These are phyloP conservation scores for Portunus trituberculatus DNA, from an alignment of 1,140 invertebrate species.

Conservation along the genomic window DNA sequence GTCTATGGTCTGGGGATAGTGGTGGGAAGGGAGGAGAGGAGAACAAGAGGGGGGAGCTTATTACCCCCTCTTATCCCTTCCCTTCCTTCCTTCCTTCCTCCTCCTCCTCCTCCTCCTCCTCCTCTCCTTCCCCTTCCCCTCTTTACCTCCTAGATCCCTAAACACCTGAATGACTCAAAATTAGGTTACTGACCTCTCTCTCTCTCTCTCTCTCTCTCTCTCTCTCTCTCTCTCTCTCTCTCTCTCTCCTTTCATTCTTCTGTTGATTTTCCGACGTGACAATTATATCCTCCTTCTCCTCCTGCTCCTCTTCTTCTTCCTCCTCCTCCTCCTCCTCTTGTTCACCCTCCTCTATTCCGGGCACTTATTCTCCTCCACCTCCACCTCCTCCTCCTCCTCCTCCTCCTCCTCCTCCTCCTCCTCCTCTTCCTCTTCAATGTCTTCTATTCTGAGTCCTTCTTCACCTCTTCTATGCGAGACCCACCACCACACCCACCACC, in stretches of 20 bases:
- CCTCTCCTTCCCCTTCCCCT: background rate
- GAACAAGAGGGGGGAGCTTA: background rate
- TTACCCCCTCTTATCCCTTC: too few species aligned
- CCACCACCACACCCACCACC: too few species aligned
- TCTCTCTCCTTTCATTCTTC: background rate
- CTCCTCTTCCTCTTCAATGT: too few species aligned
- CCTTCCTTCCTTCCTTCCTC: background rate
- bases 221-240: constrained; percentile 1
- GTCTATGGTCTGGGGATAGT: background rate
- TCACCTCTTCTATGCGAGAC: too few species aligned
- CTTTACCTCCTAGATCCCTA: background rate
- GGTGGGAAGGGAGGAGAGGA: background rate
- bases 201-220: constrained; percentile 20
- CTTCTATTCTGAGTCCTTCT: too few species aligned
- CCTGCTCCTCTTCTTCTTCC: background rate
- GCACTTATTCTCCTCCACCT: too few species aligned
- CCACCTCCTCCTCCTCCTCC: too few species aligned
- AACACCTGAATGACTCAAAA: background rate
- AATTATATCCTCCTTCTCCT: background rate
- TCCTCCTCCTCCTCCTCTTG: background rate
- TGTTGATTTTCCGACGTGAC: constrained; percentile 2
- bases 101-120: background rate
- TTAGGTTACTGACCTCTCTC: background rate
- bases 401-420: too few species aligned
- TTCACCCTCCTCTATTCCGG: too few species aligned